Evolutionary conservation across 2,797 vertebrate genomes (phyloP).

Genomic region (Ataeniobius toweri): DNA sequence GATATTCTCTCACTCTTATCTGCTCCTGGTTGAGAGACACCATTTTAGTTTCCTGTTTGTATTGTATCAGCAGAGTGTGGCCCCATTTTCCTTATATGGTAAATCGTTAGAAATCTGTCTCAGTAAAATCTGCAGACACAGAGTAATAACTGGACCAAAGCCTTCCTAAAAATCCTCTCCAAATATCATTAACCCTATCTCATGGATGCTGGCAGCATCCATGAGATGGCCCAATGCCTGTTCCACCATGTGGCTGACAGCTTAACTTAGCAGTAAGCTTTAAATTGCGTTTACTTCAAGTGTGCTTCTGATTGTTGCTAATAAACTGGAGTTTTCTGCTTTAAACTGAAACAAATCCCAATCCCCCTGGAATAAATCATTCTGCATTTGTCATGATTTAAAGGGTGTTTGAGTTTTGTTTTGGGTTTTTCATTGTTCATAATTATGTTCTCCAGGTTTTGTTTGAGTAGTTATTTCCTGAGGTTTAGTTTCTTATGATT

Average conservation of each 20-base stretch:
- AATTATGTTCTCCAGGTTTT: too few species aligned
- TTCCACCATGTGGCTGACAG: conserved; percentile 15
- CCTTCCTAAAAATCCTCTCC: neutral
- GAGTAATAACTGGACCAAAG: neutral
- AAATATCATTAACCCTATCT: neutral
- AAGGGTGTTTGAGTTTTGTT: too few species aligned
- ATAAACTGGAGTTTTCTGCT: conserved; percentile 11
- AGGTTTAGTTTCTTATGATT: too few species aligned
- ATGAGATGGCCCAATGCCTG: conserved; percentile 6
- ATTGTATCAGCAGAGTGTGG: conserved; percentile 23
- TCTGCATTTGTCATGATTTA: neutral
- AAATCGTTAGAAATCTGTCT: conserved; percentile 34
- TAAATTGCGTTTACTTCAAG: conserved; percentile 3
- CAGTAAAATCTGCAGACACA: conserved; percentile 30
- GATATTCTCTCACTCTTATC: neutral
- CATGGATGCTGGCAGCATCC: conserved; percentile 27
- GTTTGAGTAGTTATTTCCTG: too few species aligned
- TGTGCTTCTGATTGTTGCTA: conserved; percentile 12
- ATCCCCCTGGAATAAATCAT: neutral
- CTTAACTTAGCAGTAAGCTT: conserved; percentile 1
- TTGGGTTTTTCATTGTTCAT: too few species aligned
- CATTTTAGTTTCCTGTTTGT: conserved; percentile 59
- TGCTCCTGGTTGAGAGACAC: conserved; percentile 37
- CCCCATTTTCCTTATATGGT: conserved; percentile 36
- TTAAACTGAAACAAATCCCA: conserved; percentile 18